Percentiles rank a stretch among this genome's conserved stretches.
These are phyloP conservation scores for Dermatophagoides farinae DNA, from an alignment of 1,140 invertebrate species.

Conservation along the genomic window DNA sequence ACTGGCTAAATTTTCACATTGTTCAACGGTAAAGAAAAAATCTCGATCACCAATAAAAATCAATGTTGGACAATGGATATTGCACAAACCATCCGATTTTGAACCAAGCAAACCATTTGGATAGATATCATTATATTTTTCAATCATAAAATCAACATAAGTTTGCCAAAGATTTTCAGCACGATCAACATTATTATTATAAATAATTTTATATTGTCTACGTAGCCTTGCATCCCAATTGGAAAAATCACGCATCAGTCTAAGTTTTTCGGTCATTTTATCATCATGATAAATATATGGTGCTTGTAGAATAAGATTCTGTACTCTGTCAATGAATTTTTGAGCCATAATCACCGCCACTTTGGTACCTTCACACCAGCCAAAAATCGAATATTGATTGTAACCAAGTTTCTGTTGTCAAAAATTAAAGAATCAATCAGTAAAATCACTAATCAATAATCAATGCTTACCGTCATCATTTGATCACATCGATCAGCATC, in stretches of 20 bases:
- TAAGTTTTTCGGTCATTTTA: no score
- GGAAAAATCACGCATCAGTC: no score
- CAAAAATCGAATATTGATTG: conserved; percentile 49
- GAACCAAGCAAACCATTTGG: conserved; percentile 15
- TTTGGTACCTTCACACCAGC: conserved; percentile 75
- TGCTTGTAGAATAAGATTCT: no score
- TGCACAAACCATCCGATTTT: conserved; percentile 40
- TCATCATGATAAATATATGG: no score
- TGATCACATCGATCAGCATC: conserved; percentile 47
- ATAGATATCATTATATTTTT: no score
- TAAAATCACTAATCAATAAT: neutral
- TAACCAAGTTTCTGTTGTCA: conserved; percentile 33
- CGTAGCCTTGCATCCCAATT: no score
- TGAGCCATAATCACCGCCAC: conserved; percentile 46
- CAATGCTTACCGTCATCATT: conserved; percentile 43
- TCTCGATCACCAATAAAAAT: conserved; percentile 57
- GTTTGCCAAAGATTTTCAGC: no score
- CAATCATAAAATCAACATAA: no score
- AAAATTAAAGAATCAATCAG: neutral
- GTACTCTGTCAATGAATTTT: conserved; percentile 17
- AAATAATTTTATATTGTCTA: no score
- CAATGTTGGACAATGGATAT: conserved; percentile 50
- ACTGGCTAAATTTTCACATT: no score
- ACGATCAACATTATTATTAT: no score
- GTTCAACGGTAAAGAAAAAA: conserved; percentile 41